Evolutionary conservation across 2,797 vertebrate genomes (phyloP).

Genomic region (Garrulus glandarius): DNA sequence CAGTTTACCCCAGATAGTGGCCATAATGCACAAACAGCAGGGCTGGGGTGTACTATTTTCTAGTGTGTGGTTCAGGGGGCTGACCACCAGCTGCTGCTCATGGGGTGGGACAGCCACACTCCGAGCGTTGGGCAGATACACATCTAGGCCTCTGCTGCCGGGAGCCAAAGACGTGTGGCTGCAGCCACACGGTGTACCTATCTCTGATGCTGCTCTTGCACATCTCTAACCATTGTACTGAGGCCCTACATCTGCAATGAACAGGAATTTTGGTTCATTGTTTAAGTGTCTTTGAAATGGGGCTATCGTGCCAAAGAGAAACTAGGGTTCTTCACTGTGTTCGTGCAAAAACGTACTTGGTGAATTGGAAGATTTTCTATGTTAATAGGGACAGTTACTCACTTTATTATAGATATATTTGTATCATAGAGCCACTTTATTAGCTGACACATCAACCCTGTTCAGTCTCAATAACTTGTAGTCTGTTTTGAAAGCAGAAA

Average conservation of each 20-base stretch:
- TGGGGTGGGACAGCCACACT: conserved; percentile 29
- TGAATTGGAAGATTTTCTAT: neutral
- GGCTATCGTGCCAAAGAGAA: neutral
- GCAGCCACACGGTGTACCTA: neutral
- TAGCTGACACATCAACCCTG: neutral
- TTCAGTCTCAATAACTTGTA: neutral
- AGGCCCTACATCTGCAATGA: neutral
- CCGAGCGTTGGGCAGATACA: conserved; percentile 18
- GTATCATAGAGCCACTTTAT: neutral
- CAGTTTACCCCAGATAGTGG: conserved; percentile 6
- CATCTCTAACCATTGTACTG: neutral
- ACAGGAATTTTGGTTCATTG: neutral
- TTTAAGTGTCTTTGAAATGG: neutral
- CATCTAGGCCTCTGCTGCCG: neutral
- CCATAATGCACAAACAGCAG: neutral
- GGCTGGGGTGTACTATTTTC: accelerated
- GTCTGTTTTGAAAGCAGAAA: neutral
- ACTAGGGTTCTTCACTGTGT: neutral
- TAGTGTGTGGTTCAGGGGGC: neutral
- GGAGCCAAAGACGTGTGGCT: neutral
- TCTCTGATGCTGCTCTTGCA: neutral
- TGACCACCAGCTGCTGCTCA: conserved; percentile 50
- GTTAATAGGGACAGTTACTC: neutral
- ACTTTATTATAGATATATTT: neutral
- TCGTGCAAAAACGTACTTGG: neutral